Percentiles rank a stretch among this genome's conserved stretches.
Conservation (phyloP, 2,888 invertebrate species). For the Conchocele bisecta region DNA sequence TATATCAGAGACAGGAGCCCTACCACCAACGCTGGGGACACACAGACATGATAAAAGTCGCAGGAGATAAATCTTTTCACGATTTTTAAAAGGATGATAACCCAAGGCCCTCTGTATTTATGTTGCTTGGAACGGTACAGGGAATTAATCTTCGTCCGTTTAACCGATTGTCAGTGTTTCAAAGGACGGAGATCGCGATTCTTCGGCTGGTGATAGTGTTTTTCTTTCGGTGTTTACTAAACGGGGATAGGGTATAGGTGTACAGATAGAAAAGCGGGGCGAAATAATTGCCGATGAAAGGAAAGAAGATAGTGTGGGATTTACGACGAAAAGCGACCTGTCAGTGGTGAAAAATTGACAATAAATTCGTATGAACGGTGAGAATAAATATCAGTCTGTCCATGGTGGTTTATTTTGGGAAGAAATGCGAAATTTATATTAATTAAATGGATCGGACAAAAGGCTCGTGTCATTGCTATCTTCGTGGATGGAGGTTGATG, state of each 20-base stretch:
- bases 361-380: constrained; percentile 47
- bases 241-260: constrained; percentile 22
- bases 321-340: constrained; percentile 49
- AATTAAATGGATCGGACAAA: no score
- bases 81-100: constrained; percentile 54
- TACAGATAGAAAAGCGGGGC: constrained; percentile 42
- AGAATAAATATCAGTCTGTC: no score
- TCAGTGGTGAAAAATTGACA: constrained; percentile 58
- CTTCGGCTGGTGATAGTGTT: constrained; percentile 52
- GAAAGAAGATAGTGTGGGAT: constrained; percentile 53
- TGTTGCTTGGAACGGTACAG: constrained; percentile 53
- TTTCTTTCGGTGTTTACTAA: no score
- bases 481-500: no score
- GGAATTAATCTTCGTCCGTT: constrained; percentile 53
- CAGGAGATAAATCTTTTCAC: constrained; percentile 52
- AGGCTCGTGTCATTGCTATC: no score
- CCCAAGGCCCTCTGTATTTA: constrained; percentile 48
- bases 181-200: constrained; percentile 27
- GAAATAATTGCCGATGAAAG: constrained; percentile 41
- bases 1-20: constrained; percentile 7
- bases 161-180: constrained; percentile 49
- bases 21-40: not conserved
- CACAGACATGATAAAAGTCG: constrained; percentile 12
- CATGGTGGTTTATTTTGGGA: no score
- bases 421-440: no score